phyloP scores from a whole-genome alignment of 1,140 invertebrate genomes.

The Anadara kagoshimensis region DNA sequence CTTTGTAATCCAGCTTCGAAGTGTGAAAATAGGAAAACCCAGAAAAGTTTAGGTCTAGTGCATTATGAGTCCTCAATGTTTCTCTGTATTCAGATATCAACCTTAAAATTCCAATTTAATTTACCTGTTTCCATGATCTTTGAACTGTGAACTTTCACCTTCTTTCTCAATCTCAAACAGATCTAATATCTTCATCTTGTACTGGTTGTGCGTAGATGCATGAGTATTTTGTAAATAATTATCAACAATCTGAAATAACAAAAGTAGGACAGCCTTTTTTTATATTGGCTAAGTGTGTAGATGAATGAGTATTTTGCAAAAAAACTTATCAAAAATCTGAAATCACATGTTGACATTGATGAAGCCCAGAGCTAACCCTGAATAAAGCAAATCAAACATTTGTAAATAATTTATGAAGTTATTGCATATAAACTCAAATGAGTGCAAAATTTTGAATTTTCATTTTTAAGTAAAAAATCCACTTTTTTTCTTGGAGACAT shows the following conservation, averaged over 20 bases:
- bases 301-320: conserved; percentile 1
- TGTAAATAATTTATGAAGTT: too few relatives aligned
- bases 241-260: conserved; percentile 56
- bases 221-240: conserved; percentile 69
- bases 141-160: conserved; percentile 58
- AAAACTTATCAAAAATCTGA: not conserved
- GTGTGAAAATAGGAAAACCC: too few relatives aligned
- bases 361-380: too few relatives aligned
- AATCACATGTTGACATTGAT: not conserved
- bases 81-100: too few relatives aligned
- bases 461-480: too few relatives aligned
- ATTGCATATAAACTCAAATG: too few relatives aligned
- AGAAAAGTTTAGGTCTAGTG: too few relatives aligned
- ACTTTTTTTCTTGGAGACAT: too few relatives aligned
- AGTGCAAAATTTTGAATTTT: too few relatives aligned
- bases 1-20: too few relatives aligned
- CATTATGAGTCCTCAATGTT: too few relatives aligned
- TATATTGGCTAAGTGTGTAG: not conserved
- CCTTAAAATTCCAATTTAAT: not conserved
- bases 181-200: conserved; percentile 68
- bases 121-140: conserved; percentile 69
- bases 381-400: too few relatives aligned
- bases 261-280: not conserved
- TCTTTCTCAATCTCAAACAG: conserved; percentile 67
- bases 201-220: conserved; percentile 70